Conservation (phyloP, 2,888 invertebrate species). For the Stratiomys singularior region DNA sequence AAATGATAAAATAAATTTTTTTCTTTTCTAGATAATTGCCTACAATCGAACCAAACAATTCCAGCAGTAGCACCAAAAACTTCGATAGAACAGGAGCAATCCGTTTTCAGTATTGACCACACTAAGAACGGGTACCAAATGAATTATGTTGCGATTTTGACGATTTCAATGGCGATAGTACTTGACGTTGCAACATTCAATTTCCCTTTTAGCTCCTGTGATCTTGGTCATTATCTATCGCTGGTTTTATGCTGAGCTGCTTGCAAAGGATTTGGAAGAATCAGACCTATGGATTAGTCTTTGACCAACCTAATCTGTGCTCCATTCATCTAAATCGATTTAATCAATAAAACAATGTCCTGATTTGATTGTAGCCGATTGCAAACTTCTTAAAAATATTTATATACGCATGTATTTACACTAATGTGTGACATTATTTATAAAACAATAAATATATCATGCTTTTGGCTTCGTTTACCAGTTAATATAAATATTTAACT, state of each 20-base stretch:
- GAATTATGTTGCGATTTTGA: constrained; percentile 20
- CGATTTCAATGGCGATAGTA: constrained; percentile 23
- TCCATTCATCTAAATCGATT: constrained; percentile 21
- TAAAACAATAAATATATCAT: constrained; percentile 11
- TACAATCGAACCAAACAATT: constrained; percentile 14
- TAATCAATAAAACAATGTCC: neutral
- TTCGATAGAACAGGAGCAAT: constrained; percentile 40
- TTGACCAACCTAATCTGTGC: constrained; percentile 48
- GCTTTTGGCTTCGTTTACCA: constrained; percentile 25
- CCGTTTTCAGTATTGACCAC: constrained; percentile 49
- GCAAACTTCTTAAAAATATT: neutral
- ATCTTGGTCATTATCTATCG: constrained; percentile 36
- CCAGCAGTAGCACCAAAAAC: neutral
- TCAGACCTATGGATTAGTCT: constrained; percentile 45
- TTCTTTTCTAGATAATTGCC: constrained; percentile 45
- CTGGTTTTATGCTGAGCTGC: constrained; percentile 6
- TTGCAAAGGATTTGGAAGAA: constrained; percentile 8
- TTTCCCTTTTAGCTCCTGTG: constrained; percentile 18
- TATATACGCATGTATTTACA: too few species aligned
- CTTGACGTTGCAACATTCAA: constrained; percentile 9
- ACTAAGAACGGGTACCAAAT: constrained; percentile 34
- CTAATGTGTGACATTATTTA: neutral
- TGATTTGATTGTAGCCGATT: constrained; percentile 22
- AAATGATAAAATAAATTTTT: constrained; percentile 20
- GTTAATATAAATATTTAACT: constrained; percentile 3